Evolutionary conservation across 2,888 invertebrate genomes (phyloP).

Genomic region (Dicycla oo): DNA sequence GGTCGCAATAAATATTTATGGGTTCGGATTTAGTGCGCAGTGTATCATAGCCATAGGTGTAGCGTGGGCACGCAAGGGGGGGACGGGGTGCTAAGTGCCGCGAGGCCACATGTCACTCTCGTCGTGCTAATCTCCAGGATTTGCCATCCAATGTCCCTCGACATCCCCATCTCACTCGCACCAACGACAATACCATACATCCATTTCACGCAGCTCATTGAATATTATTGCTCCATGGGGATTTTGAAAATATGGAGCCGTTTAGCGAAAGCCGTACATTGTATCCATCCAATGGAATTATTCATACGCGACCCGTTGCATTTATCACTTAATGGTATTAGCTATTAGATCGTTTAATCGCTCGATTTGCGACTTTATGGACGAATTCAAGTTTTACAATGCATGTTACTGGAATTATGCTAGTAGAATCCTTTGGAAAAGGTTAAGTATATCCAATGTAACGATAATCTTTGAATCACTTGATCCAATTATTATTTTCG

Average conservation of each 20-base stretch:
- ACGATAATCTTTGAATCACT: no score
- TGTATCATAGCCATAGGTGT: slow-evolving; percentile 71
- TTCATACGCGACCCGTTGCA: slow-evolving; percentile 88
- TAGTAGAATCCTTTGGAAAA: background rate
- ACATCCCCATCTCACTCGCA: slow-evolving; percentile 77
- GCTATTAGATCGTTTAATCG: slow-evolving; percentile 88
- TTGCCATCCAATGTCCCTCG: slow-evolving; percentile 88
- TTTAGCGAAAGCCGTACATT: slow-evolving; percentile 90
- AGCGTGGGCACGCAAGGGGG: slow-evolving; percentile 70
- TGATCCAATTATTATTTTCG: slow-evolving; percentile 1
- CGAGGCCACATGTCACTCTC: slow-evolving; percentile 90
- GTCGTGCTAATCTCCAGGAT: slow-evolving; percentile 90
- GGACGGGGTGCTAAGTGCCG: slow-evolving; percentile 85
- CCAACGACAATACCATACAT: slow-evolving; percentile 73
- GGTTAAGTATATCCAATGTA: background rate
- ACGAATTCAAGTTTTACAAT: slow-evolving; percentile 67
- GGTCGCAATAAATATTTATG: slow-evolving; percentile 75
- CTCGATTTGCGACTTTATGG: slow-evolving; percentile 87
- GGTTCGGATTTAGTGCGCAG: slow-evolving; percentile 69
- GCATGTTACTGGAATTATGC: slow-evolving; percentile 25
- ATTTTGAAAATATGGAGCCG: slow-evolving; percentile 91
- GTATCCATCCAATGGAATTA: slow-evolving; percentile 89
- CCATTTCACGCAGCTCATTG: slow-evolving; percentile 87
- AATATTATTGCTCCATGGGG: slow-evolving; percentile 91
- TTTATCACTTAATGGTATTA: slow-evolving; percentile 91